A percentile compares a stretch with the other conserved stretches of the same genome.
Conservation (phyloP, 1,140 invertebrate species). For the Lucilia cuprina region DNA sequence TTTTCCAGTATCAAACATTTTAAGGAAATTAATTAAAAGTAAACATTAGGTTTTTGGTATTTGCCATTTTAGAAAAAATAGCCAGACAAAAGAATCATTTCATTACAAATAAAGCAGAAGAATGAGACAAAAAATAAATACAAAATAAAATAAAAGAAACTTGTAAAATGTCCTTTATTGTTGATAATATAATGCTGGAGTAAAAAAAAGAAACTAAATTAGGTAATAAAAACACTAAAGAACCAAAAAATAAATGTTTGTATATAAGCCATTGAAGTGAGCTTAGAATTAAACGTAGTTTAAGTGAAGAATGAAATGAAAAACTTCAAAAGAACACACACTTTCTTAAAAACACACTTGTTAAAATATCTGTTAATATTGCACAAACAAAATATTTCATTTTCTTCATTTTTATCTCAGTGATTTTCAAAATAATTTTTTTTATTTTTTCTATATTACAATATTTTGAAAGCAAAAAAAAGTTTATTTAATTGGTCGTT, state of each 20-base stretch:
- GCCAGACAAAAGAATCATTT: conserved; percentile 11
- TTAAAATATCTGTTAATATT: background rate
- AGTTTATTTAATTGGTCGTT: background rate
- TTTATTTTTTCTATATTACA: background rate
- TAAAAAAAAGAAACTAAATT: background rate
- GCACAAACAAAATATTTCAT: background rate
- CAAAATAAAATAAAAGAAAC: background rate
- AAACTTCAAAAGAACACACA: background rate
- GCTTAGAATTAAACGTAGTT: background rate
- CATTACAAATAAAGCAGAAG: background rate
- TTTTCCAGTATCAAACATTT: background rate
- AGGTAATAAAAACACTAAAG: background rate
- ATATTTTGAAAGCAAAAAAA: background rate
- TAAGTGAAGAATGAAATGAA: background rate
- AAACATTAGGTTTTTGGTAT: conserved; percentile 17
- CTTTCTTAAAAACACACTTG: background rate
- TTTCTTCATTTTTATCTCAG: background rate
- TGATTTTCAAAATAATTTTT: background rate
- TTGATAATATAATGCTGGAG: background rate
- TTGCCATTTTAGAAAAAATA: conserved; percentile 3
- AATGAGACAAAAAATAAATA: background rate
- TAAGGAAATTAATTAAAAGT: conserved; percentile 11
- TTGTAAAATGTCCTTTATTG: conserved; percentile 6
- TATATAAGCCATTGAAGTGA: background rate
- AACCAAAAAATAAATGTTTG: background rate